Conservation (phyloP, 2,113 vertebrate genomes). For the Cyphomyrus plagiostoma region DNA sequence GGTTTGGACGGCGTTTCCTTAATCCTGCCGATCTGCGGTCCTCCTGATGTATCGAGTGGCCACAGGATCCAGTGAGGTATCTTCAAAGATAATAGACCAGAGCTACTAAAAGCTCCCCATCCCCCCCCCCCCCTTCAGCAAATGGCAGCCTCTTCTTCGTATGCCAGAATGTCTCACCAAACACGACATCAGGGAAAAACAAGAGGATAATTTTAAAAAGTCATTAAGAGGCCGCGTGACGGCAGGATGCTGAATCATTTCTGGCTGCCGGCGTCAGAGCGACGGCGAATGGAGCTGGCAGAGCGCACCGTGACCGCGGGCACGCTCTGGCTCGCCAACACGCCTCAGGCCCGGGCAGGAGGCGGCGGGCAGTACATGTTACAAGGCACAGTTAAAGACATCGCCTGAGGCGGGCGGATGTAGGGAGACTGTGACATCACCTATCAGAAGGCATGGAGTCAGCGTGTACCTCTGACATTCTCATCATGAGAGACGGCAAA, state of each 20-base stretch:
- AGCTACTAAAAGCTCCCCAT: background rate
- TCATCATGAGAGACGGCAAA: background rate
- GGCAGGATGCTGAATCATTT: constrained; percentile 3
- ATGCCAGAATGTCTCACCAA: background rate
- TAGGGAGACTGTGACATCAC: background rate
- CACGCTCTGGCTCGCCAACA: background rate
- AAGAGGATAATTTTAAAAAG: background rate
- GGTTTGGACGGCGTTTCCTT: background rate
- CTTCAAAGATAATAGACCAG: background rate
- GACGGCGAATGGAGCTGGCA: background rate
- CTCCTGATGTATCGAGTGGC: background rate
- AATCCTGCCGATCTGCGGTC: background rate
- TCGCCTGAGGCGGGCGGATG: background rate
- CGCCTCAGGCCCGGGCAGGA: background rate
- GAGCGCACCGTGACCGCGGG: background rate
- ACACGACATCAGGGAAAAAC: background rate
- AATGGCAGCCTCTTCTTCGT: background rate
- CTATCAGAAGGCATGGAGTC: background rate
- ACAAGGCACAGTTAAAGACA: background rate
- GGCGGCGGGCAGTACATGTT: background rate
- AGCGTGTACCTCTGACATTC: background rate
- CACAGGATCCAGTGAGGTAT: background rate
- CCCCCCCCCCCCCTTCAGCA: background rate
- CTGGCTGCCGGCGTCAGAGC: background rate
- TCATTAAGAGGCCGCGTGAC: background rate